Percentiles rank a stretch among this genome's conserved stretches.
These are phyloP conservation scores for Rhodinocichla rosea DNA, from an alignment of 2,113 vertebrate species.

Conservation along the genomic window DNA sequence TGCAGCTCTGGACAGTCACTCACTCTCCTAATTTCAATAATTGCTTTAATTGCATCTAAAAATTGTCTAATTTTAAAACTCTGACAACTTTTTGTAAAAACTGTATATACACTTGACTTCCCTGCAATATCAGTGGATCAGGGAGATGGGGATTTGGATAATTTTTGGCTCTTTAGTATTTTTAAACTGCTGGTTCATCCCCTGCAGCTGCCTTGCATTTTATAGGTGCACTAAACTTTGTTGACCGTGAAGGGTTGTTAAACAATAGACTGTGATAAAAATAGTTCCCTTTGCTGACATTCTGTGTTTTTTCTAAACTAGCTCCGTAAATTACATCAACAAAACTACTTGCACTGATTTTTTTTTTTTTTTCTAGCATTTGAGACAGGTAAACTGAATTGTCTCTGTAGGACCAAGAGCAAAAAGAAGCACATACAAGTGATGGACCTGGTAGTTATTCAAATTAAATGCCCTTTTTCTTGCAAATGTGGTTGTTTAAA, in stretches of 20 bases:
- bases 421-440: not conserved
- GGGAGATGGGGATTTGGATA: not conserved
- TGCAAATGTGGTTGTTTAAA: not conserved
- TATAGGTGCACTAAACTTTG: constrained; percentile 73
- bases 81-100: not conserved
- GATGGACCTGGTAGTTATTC: not conserved
- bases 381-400: constrained; percentile 13
- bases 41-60: not conserved
- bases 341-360: constrained; percentile 26
- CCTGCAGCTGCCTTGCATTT: constrained; percentile 63
- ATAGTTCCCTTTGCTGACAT: constrained; percentile 74
- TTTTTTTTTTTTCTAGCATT: not conserved
- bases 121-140: not conserved
- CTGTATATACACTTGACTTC: not conserved
- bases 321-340: constrained; percentile 62
- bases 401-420: not conserved
- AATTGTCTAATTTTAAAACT: not conserved
- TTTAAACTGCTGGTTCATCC: constrained; percentile 68
- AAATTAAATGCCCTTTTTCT: not conserved
- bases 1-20: not conserved
- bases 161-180: constrained; percentile 63
- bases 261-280: constrained; percentile 74
- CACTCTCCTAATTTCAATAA: not conserved
- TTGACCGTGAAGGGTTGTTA: constrained; percentile 70
- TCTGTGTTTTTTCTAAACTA: constrained; percentile 63